Conservation (phyloP, 2,888 invertebrate genomes). For the Drosophila fulvimacula region DNA sequence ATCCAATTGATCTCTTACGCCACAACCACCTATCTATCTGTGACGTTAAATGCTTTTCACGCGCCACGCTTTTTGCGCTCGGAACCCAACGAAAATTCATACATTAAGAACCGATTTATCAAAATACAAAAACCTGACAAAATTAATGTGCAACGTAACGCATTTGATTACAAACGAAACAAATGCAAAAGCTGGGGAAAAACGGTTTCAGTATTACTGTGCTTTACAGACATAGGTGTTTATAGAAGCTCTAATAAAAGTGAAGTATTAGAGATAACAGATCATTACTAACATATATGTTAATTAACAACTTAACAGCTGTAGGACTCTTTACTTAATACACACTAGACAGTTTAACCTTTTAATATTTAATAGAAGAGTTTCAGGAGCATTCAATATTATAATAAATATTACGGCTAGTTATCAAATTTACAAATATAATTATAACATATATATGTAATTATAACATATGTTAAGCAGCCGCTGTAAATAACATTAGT, state of each 20-base stretch:
- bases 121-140: slow-evolving; percentile 34
- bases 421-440: too few relatives aligned
- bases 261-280: too few relatives aligned
- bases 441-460: too few relatives aligned
- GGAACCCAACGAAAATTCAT: slow-evolving; percentile 21
- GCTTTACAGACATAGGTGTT: not conserved
- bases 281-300: too few relatives aligned
- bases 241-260: not conserved
- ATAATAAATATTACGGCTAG: too few relatives aligned
- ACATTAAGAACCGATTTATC: slow-evolving; percentile 59
- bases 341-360: too few relatives aligned
- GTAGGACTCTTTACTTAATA: too few relatives aligned
- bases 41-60: slow-evolving; percentile 44
- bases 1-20: slow-evolving; percentile 16
- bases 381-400: too few relatives aligned
- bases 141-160: slow-evolving; percentile 20
- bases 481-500: not conserved
- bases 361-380: too few relatives aligned
- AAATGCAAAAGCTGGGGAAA: not conserved
- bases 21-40: not conserved
- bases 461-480: too few relatives aligned
- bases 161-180: slow-evolving; percentile 24
- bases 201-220: slow-evolving; percentile 2
- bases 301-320: too few relatives aligned
- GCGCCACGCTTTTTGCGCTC: slow-evolving; percentile 52